These are phyloP conservation scores for Drosophila triauraria DNA, from an alignment of 1,140 invertebrate genomes.

Conservation along the genomic window DNA sequence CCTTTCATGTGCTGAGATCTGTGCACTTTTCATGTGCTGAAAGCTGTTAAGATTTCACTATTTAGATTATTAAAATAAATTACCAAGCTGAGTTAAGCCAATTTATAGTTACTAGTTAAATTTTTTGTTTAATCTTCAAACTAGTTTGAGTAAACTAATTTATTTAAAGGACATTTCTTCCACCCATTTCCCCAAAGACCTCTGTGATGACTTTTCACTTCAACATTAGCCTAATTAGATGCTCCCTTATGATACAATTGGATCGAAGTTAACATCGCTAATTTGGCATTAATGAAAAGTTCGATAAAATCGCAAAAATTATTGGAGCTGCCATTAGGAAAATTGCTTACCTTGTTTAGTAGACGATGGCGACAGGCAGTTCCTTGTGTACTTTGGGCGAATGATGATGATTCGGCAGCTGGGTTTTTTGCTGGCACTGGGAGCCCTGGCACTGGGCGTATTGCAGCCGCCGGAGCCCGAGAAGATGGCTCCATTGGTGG, in stretches of 20 bases:
- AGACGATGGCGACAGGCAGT: not conserved
- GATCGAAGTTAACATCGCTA: too few species aligned
- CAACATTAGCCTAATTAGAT: conserved; percentile 28
- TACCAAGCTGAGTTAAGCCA: too few species aligned
- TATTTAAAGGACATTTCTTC: not conserved
- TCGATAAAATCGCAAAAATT: conserved; percentile 5
- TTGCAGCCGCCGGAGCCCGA: conserved; percentile 3
- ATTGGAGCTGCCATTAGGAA: conserved; percentile 9
- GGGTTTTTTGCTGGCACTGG: conserved; percentile 15
- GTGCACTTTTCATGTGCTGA: too few species aligned
- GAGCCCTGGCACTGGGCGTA: conserved; percentile 11
- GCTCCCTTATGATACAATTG: not conserved
- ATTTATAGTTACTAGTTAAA: too few species aligned
- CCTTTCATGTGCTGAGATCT: too few species aligned
- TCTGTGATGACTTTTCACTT: not conserved
- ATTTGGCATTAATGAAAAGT: not conserved
- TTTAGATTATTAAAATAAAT: too few species aligned
- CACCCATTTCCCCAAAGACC: too few species aligned
- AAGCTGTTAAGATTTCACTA: not conserved
- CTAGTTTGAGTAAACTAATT: not conserved
- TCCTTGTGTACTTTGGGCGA: not conserved
- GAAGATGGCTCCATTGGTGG: conserved; percentile 10
- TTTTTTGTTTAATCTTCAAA: not conserved
- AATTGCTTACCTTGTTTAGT: not conserved
- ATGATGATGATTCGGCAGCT: conserved; percentile 16